These are phyloP conservation scores for Pseudoips prasinana DNA, from an alignment of 2,888 invertebrate species.

Conservation along the genomic window DNA sequence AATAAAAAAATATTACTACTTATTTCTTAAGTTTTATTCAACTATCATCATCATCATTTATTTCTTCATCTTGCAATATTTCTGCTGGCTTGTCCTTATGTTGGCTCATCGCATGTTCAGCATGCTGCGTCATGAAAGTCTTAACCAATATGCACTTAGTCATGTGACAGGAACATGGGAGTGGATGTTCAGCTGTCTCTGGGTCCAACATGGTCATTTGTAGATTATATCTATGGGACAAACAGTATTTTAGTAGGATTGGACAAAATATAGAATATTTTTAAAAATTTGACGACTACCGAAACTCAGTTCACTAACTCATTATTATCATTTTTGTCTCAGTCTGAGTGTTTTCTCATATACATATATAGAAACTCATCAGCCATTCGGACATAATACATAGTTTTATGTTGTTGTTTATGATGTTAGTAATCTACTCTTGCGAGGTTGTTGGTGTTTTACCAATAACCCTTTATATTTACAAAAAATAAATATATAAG, in stretches of 20 bases:
- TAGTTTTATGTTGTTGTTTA: too few species aligned
- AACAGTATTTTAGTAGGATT: background rate
- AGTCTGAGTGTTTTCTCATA: too few species aligned
- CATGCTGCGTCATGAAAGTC: slow-evolving; percentile 79
- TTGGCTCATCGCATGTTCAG: slow-evolving; percentile 34
- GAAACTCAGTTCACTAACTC: too few species aligned
- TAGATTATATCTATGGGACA: slow-evolving; percentile 82
- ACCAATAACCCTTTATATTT: too few species aligned
- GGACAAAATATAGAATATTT: too few species aligned
- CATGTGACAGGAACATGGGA: slow-evolving; percentile 89
- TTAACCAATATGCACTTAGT: slow-evolving; percentile 90
- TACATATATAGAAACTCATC: too few species aligned
- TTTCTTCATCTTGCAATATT: slow-evolving; percentile 45
- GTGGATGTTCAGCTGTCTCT: slow-evolving; percentile 86
- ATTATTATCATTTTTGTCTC: too few species aligned
- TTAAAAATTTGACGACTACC: too few species aligned
- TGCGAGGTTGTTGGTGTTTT: too few species aligned
- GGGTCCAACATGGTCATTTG: slow-evolving; percentile 87
- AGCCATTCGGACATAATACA: too few species aligned
- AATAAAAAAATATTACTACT: background rate
- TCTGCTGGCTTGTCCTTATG: slow-evolving; percentile 10
- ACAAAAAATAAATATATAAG: too few species aligned
- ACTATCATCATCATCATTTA: slow-evolving; percentile 32
- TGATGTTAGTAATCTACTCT: too few species aligned
- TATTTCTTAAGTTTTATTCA: slow-evolving; percentile 7